These are phyloP conservation scores for Oryctes rhinoceros DNA, from an alignment of 1,140 invertebrate species.

Conservation along the genomic window DNA sequence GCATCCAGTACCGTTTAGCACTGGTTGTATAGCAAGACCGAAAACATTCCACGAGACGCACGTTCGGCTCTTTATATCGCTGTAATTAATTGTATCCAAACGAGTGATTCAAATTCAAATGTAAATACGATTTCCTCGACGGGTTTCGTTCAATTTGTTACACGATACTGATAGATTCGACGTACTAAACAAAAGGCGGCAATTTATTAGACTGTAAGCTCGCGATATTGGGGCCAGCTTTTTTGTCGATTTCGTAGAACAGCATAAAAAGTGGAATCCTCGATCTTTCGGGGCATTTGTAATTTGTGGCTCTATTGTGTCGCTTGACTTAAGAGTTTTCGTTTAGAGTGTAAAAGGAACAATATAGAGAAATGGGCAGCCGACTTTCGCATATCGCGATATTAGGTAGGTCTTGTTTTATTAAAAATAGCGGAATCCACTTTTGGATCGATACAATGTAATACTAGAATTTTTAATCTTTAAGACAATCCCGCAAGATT, in stretches of 20 bases:
- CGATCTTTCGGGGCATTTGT: neutral
- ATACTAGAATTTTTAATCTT: no score
- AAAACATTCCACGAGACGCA: no score
- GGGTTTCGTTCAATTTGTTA: slow-evolving; percentile 23
- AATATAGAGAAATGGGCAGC: neutral
- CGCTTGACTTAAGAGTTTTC: neutral
- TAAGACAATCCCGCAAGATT: no score
- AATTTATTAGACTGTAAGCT: slow-evolving; percentile 39
- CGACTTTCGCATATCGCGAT: no score
- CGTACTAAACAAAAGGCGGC: slow-evolving; percentile 17
- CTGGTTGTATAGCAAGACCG: no score
- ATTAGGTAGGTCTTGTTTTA: no score
- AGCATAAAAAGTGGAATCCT: slow-evolving; percentile 19
- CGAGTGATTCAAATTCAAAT: slow-evolving; percentile 4
- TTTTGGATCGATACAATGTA: no score
- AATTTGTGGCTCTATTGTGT: slow-evolving; percentile 35
- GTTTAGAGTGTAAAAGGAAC: neutral
- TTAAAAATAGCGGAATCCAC: no score
- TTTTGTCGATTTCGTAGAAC: slow-evolving; percentile 20
- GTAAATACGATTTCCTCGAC: neutral
- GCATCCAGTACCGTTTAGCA: no score
- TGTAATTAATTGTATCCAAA: neutral
- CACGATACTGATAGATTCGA: neutral
- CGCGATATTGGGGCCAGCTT: slow-evolving; percentile 17
- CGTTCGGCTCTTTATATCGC: no score